Evolutionary conservation across 2,888 invertebrate species (phyloP).

Genomic region (Strigamia maritima): DNA sequence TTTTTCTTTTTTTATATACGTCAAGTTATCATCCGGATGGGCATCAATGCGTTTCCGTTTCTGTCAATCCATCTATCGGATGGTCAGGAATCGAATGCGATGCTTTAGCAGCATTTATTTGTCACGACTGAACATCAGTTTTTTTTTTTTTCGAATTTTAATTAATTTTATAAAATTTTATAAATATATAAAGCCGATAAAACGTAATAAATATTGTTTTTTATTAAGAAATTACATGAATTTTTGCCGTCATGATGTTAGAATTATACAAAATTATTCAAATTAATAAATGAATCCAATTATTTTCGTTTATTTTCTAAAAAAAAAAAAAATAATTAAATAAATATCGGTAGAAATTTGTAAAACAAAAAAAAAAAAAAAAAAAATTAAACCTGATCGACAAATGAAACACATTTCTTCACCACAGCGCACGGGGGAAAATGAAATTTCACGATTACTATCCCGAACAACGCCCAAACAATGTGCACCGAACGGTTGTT

Average conservation of each 20-base stretch:
- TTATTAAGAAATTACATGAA: too few species aligned
- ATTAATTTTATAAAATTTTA: too few species aligned
- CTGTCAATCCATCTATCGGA: background rate
- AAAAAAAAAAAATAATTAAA: too few species aligned
- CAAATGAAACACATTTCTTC: background rate
- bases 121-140: background rate
- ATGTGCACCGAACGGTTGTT: constrained; percentile 2
- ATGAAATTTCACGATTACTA: background rate
- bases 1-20: background rate
- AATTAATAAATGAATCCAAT: background rate
- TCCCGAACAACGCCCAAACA: background rate
- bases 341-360: too few species aligned
- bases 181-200: too few species aligned
- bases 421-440: background rate
- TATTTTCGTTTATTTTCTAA: too few species aligned
- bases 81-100: background rate
- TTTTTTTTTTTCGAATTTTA: background rate
- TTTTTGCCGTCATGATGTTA: too few species aligned
- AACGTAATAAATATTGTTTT: too few species aligned
- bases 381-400: too few species aligned
- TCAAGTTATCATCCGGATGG: background rate
- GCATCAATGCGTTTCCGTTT: background rate
- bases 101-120: background rate
- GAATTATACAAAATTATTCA: background rate
- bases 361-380: too few species aligned